Base-by-base conservation (phyloP, 2,797 vertebrate species). In the Esox lucius region DNA sequence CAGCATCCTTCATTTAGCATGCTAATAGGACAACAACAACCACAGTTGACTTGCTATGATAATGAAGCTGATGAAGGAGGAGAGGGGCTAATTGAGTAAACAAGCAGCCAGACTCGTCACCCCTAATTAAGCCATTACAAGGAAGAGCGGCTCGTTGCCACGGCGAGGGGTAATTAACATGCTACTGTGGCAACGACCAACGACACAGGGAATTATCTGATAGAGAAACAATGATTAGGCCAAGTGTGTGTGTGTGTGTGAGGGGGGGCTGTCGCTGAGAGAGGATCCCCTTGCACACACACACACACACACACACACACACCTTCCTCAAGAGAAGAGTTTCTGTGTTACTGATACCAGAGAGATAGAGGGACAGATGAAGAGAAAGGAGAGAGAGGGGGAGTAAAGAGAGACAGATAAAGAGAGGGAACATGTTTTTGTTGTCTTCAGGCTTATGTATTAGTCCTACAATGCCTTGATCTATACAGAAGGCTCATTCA, bases 11-110 rank as follows among this genome's bases (percentile, higher is more conserved):
- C 77, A 64, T 84, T 82, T 80, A 83, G 87, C 85, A 83, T 46
- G 78, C 89, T 90, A 56, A 56, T 56, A 56, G 6, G 53, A 56
- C 53, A 56, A 56, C 8, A 9, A 56, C n/a, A 62, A 86, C 83
- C 94, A 95, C 90, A 85, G 90, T 87, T 87, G 84, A 92, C 92
- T 93, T 88, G 93, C 95, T 92, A 94, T 90, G 88, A 93, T 92
- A 91, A 59, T 59, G 53, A 88, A 90, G 95, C 95, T 97, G 96
- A 99, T 99, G 96, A 96, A 97, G 96, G 95, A 96, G 95, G 95
- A 97, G 95, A 59, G 53, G n/a, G 92, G 95, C 94, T 95, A 97
- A 97, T 97, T 97, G 96, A 96, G 95, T 97, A 97, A 98, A 98
- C 96, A 97, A 93, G 94, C 94, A 92, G 93, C 90, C 87, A 92